Evolutionary conservation across 2,113 vertebrate genomes (phyloP).

Genomic region (Pseudorectes ferrugineus): DNA sequence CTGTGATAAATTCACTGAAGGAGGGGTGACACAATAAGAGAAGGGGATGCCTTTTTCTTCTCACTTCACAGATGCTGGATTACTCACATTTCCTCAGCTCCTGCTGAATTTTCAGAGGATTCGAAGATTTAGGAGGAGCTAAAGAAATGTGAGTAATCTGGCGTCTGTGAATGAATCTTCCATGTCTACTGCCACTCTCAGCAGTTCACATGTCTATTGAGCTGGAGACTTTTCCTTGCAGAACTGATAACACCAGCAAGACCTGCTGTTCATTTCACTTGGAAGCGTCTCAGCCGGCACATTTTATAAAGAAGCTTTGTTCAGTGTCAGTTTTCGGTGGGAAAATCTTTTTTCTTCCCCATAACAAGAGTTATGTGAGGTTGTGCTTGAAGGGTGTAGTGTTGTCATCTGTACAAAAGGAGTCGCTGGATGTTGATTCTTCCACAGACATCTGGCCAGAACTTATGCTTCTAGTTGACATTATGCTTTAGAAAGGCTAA

Average conservation of each 20-base stretch:
- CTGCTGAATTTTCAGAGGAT: not conserved
- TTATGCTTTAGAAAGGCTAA: not conserved
- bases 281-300: fast-evolving
- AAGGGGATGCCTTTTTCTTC: not conserved
- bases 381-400: not conserved
- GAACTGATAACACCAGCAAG: not conserved
- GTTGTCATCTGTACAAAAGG: not conserved
- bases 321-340: not conserved
- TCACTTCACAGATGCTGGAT: not conserved
- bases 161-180: not conserved
- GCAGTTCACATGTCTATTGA: not conserved
- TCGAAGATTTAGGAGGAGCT: not conserved
- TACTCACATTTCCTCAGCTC: not conserved
- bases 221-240: not conserved
- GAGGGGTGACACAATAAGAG: not conserved
- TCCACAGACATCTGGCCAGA: not conserved
- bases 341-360: not conserved
- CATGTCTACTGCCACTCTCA: not conserved
- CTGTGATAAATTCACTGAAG: not conserved
- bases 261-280: not conserved
- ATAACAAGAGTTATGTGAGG: not conserved
- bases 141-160: not conserved
- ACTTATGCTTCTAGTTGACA: not conserved
- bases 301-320: not conserved
- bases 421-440: not conserved